phyloP scores from a whole-genome alignment of 1,140 invertebrate species.

The Neodiprion fabricii region DNA sequence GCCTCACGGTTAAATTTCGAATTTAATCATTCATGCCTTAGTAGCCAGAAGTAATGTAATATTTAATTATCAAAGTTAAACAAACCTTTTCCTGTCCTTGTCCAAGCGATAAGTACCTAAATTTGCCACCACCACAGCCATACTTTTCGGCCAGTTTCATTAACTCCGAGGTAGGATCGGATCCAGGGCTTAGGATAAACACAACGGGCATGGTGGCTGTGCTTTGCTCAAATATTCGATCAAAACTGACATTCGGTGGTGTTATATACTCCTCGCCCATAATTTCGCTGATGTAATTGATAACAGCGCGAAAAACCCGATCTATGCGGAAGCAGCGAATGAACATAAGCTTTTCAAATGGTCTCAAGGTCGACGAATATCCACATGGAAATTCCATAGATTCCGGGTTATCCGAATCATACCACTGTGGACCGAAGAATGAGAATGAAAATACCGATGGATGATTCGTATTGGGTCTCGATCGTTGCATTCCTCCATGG shows the following conservation, averaged over 20 bases:
- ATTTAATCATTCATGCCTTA: too few species aligned
- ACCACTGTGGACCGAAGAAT: constrained; percentile 70
- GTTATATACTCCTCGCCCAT: constrained; percentile 89
- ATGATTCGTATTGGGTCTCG: constrained; percentile 2
- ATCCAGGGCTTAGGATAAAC: constrained; percentile 87
- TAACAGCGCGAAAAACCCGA: constrained; percentile 81
- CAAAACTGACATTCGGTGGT: constrained; percentile 82
- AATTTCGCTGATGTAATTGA: constrained; percentile 77
- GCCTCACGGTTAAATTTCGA: not conserved
- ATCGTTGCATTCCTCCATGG: not conserved
- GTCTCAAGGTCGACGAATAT: constrained; percentile 69
- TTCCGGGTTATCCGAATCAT: constrained; percentile 81
- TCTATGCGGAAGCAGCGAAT: constrained; percentile 87
- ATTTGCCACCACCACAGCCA: constrained; percentile 74
- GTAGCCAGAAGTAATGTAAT: not conserved
- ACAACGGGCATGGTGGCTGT: constrained; percentile 80
- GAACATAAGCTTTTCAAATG: constrained; percentile 81
- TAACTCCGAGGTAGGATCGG: constrained; percentile 87
- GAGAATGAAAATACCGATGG: constrained; percentile 14
- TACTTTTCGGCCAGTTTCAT: constrained; percentile 82
- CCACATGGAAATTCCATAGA: constrained; percentile 69
- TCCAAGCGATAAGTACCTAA: constrained; percentile 85
- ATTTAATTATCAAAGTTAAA: constrained; percentile 5
- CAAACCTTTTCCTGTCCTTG: constrained; percentile 85
- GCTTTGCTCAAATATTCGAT: constrained; percentile 83